Conservation (phyloP, 2,888 invertebrate genomes). For the Carabus problematicus region DNA sequence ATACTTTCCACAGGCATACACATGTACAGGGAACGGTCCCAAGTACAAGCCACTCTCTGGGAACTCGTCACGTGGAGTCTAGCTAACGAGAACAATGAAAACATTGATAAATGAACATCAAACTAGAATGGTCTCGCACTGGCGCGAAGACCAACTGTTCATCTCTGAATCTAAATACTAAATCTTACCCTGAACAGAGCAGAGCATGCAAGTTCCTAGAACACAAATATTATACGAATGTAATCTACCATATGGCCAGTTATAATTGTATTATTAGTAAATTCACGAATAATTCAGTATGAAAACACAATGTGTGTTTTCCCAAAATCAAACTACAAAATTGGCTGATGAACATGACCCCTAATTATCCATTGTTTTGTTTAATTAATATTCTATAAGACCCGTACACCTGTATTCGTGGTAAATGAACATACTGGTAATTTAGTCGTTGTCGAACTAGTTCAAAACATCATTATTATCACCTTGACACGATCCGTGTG, state of each 20-base stretch:
- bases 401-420: neutral
- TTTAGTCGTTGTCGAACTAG: slow-evolving; percentile 17
- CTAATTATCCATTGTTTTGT: too few relatives aligned
- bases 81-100: slow-evolving; percentile 32
- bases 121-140: slow-evolving; percentile 32
- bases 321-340: too few relatives aligned
- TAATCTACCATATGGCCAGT: too few relatives aligned
- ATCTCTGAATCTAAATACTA: slow-evolving; percentile 31
- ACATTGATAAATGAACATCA: slow-evolving; percentile 43
- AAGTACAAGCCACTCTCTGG: slow-evolving; percentile 18
- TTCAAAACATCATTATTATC: slow-evolving; percentile 20
- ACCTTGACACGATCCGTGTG: neutral
- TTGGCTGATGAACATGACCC: too few relatives aligned
- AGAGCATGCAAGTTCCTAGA: too few relatives aligned
- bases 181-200: too few relatives aligned
- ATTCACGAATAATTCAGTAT: too few relatives aligned
- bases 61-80: slow-evolving; percentile 35
- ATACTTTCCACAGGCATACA: slow-evolving; percentile 22
- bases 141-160: slow-evolving; percentile 23
- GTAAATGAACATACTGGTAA: slow-evolving; percentile 22
- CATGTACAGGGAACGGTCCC: neutral
- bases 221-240: too few relatives aligned
- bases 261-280: too few relatives aligned
- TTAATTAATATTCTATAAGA: too few relatives aligned
- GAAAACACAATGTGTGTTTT: neutral